A percentile compares a stretch with the other conserved stretches of the same genome.
phyloP scores from a whole-genome alignment of 2,113 vertebrate species.

The Xiphorhynchus elegans region DNA sequence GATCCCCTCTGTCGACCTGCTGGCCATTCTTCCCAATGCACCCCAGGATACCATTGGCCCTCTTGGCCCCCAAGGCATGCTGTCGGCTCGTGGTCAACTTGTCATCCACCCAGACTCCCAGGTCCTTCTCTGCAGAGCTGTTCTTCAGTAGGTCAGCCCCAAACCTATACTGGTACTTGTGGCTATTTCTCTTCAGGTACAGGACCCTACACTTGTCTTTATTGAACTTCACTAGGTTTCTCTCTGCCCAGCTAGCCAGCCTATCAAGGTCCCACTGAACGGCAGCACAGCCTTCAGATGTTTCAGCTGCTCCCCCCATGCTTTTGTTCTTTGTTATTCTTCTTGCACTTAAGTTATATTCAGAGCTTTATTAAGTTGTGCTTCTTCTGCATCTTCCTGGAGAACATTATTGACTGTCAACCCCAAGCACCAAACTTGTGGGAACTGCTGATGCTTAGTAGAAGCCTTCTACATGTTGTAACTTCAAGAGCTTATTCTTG shows the following conservation, averaged over 20 bases:
- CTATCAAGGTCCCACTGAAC: not conserved
- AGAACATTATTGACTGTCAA: not conserved
- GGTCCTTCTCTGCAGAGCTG: not conserved
- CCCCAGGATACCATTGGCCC: not conserved
- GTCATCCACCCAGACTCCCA: not conserved
- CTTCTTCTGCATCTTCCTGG: not conserved
- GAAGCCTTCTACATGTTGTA: not conserved
- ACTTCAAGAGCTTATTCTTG: not conserved
- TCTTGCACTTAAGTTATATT: not conserved
- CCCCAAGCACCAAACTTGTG: not conserved
- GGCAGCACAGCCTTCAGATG: not conserved
- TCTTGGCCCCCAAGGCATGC: not conserved
- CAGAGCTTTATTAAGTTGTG: not conserved
- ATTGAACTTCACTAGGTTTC: not conserved
- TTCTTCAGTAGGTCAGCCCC: not conserved
- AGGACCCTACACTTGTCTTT: not conserved
- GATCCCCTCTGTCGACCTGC: not conserved
- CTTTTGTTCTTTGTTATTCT: not conserved
- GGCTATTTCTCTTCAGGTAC: not conserved
- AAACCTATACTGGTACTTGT: not conserved
- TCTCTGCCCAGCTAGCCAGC: not conserved
- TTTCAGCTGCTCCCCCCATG: not conserved
- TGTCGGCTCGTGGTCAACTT: not conserved
- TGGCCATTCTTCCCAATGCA: rapidly evolving
- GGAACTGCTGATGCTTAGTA: not conserved